Conservation (phyloP, 1,140 invertebrate genomes). For the Ceratina calcarata region DNA sequence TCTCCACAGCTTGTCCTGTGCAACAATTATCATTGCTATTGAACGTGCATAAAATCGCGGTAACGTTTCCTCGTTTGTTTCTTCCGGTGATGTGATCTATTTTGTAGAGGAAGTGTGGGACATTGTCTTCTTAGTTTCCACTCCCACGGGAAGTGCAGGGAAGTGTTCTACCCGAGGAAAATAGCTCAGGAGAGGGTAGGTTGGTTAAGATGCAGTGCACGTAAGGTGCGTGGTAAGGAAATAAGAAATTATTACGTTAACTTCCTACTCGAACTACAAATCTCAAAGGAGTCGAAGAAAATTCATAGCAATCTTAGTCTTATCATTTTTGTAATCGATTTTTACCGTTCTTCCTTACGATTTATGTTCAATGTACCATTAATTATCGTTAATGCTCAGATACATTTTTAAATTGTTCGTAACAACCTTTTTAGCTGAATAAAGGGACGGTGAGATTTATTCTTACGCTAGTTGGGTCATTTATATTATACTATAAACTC, state of each 20-base stretch:
- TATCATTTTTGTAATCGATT: too few species aligned
- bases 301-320: too few species aligned
- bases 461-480: neutral
- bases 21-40: neutral
- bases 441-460: neutral
- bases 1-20: too few species aligned
- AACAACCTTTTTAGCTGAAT: too few species aligned
- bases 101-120: conserved; percentile 31
- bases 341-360: too few species aligned
- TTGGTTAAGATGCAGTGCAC: conserved; percentile 12
- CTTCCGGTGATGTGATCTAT: conserved; percentile 33
- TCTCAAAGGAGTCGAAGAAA: conserved; percentile 14
- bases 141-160: conserved; percentile 32
- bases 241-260: conserved; percentile 42
- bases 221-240: conserved; percentile 24
- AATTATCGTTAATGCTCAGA: too few species aligned
- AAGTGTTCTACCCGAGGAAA: conserved; percentile 29
- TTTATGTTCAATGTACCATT: too few species aligned
- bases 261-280: conserved; percentile 20
- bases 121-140: conserved; percentile 36
- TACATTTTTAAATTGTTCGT: too few species aligned
- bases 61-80: conserved; percentile 23
- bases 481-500: neutral
- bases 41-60: conserved; percentile 13
- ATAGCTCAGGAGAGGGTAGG: conserved; percentile 2